Evolutionary conservation across 2,888 invertebrate species (phyloP).

Genomic region (Noctua janthe): DNA sequence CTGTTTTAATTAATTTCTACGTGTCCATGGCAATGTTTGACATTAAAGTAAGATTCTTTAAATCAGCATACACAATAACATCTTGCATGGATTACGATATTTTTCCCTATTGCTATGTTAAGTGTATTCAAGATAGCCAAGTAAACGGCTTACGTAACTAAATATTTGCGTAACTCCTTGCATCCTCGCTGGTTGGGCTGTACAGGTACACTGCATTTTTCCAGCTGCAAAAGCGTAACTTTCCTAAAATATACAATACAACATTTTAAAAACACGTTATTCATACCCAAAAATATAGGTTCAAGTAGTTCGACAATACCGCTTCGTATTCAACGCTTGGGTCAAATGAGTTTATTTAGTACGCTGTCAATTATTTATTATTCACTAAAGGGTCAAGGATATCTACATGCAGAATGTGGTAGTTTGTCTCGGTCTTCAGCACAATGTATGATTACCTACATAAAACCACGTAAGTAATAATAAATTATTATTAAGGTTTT

Average conservation of each 20-base stretch:
- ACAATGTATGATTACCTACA: conserved; percentile 43
- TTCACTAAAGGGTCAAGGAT: conserved; percentile 54
- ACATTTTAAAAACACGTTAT: background rate
- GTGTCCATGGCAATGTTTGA: background rate
- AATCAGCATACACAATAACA: background rate
- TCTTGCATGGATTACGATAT: conserved; percentile 6
- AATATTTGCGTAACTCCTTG: conserved; percentile 21
- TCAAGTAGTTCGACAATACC: conserved; percentile 5
- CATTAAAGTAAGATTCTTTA: background rate
- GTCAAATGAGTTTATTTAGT: conserved; percentile 29
- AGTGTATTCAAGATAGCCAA: conserved; percentile 23
- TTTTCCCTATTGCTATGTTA: conserved; percentile 19
- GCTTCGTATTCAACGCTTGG: conserved; percentile 23
- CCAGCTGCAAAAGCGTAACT: background rate
- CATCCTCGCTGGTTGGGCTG: background rate
- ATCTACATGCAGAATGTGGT: conserved; percentile 18
- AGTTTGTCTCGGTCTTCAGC: conserved; percentile 34
- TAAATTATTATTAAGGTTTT: conserved; percentile 38
- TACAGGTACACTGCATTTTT: background rate
- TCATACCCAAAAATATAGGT: background rate
- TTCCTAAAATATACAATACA: background rate
- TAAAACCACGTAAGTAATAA: conserved; percentile 31
- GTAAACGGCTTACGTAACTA: conserved; percentile 20
- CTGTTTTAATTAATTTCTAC: background rate
- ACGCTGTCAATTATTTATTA: conserved; percentile 40